Percentiles rank a stretch among this genome's conserved stretches.
phyloP scores from a whole-genome alignment of 2,888 invertebrate genomes.

The Dinocampus coccinellae region DNA sequence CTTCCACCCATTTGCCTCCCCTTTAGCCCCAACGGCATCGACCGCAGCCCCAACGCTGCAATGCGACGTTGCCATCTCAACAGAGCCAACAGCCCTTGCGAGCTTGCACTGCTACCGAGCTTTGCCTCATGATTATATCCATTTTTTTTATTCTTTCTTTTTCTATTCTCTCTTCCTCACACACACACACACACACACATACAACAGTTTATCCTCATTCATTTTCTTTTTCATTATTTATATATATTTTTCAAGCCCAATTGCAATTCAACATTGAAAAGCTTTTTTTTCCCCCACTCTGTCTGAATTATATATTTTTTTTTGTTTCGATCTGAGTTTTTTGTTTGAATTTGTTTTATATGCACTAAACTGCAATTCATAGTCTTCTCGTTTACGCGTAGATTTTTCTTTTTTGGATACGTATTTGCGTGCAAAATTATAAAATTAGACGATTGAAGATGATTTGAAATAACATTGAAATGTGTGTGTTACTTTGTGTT shows the following conservation, averaged over 20 bases:
- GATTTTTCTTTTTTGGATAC: neutral
- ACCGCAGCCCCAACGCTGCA: constrained; percentile 68
- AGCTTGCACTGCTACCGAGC: constrained; percentile 42
- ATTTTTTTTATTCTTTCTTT: neutral
- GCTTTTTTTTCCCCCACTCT: neutral
- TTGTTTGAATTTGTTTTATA: neutral
- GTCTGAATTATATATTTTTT: neutral
- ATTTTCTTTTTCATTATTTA: constrained; percentile 4
- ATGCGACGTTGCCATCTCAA: constrained; percentile 70
- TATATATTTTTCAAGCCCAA: neutral
- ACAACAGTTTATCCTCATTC: constrained; percentile 3
- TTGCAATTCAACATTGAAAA: neutral
- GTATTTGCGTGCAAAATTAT: neutral
- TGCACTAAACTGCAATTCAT: neutral
- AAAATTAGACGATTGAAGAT: neutral
- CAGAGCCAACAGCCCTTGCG: constrained; percentile 67
- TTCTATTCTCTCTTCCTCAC: constrained; percentile 32
- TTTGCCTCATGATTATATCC: constrained; percentile 1
- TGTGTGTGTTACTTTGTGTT: neutral
- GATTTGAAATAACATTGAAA: neutral
- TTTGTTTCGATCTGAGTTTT: neutral
- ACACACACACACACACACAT: constrained; percentile 28
- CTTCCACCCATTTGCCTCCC: constrained; percentile 40
- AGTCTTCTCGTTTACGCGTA: neutral
- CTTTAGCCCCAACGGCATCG: constrained; percentile 65